Conservation (phyloP, 2,113 vertebrate species). For the Dunckerocampus dactyliophorus region DNA sequence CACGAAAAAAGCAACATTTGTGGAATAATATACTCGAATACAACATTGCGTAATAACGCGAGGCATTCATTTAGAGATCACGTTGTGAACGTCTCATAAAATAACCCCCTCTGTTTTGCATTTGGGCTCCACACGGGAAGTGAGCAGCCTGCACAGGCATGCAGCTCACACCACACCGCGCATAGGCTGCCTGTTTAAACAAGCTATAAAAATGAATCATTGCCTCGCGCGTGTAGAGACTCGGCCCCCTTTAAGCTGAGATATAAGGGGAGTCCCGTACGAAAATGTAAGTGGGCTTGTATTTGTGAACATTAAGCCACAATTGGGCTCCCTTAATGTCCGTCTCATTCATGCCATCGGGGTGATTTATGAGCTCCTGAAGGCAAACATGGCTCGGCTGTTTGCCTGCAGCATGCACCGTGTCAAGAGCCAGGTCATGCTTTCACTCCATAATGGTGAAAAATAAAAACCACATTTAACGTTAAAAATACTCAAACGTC, state of each 20-base stretch:
- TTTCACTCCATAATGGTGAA: constrained; percentile 7
- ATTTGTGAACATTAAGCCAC: constrained; percentile 91
- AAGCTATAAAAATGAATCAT: constrained; percentile 98
- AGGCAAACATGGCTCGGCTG: constrained; percentile 83
- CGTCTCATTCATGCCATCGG: constrained; percentile 93
- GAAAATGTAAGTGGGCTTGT: constrained; percentile 92
- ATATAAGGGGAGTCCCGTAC: constrained; percentile 76
- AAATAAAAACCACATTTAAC: neutral
- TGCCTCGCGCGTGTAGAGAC: constrained; percentile 83
- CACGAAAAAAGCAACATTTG: neutral
- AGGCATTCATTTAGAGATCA: no score
- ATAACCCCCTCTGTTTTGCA: constrained; percentile 34
- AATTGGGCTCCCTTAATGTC: constrained; percentile 94
- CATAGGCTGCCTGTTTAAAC: constrained; percentile 51
- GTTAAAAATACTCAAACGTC: no score
- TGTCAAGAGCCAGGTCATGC: constrained; percentile 49
- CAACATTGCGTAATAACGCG: no score
- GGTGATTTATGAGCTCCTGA: constrained; percentile 97
- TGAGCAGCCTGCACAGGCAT: constrained; percentile 45
- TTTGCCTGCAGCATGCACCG: constrained; percentile 58
- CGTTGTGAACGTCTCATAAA: constrained; percentile 3
- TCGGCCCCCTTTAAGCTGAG: constrained; percentile 79
- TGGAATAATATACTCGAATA: no score
- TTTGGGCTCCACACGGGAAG: constrained; percentile 26
- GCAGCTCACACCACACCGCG: constrained; percentile 41